Evolutionary conservation across 2,797 vertebrate genomes (phyloP), one percentile per base, ranked within the genome.

Genomic region (Acanthurus lineatus): DNA sequence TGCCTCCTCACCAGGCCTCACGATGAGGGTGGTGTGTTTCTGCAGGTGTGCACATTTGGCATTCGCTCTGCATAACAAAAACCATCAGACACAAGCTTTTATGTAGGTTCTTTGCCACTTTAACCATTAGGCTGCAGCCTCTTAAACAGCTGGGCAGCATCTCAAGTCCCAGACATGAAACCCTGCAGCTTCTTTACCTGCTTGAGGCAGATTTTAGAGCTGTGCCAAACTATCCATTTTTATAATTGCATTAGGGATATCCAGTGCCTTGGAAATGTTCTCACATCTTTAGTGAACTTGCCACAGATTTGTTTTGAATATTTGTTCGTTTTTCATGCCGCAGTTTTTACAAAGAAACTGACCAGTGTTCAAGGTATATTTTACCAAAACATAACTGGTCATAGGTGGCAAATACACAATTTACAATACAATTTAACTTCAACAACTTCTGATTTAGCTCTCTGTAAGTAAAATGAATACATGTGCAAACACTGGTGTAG

Each of bases 201-300:
- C 32, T 35, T 7, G 32, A 17, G 52, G 35, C 6, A 9, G 47
- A 38, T 42, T 75, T 54, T 53, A 49, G 16, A 60, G 62, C 48
- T 74, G 61, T 73, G 57, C 57, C 78, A n/a, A 19, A 22, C 63
- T 71, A 19, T 62, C 59, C 1, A 20, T 60, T 77, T 49, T 44
- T 69, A 19, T 63, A 22, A 61, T 70, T 2, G 1, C 49, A 51
- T 52, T 63, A 48, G 35, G 53, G 61, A 74, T 73, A 73, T 85
- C 86, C 86, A 86, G 89, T 90, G 87, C 88, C 90, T 91, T 88
- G 72, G 22, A 74, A 81, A 78, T 59, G 7, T 73, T 88, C 45
- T 67, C 14, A 6, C 45, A 28, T 52, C 53, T 60, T 79, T 19
- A 51, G 40, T 49, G 35, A 69, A 78, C 10, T 9, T 51, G 3